Base-by-base conservation (phyloP, 92 coral and sea anemone species). In the Porites evermanni region DNA sequence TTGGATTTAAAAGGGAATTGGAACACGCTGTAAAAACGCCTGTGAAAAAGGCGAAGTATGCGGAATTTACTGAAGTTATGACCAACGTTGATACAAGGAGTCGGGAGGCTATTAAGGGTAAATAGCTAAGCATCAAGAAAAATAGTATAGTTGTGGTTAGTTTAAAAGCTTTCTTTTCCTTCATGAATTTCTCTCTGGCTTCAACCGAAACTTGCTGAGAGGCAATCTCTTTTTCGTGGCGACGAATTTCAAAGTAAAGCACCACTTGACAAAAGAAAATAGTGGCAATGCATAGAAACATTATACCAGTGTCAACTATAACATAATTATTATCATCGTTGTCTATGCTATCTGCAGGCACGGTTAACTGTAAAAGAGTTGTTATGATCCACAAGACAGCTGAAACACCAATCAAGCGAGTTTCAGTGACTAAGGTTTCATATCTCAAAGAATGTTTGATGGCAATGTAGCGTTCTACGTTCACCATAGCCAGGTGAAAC, bases 381-480 rank as follows among this genome's bases (percentile, higher is more conserved):
- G n/a, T 8, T 23, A 14, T 18, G 20, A 78, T 65, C 70, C 81
- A 61, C 0, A 70, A 16, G 14, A 77, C 6, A 6, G 29, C 17
- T 12, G 81, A 77, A 12, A 53, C n/a, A 18, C 56, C 4, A 14
- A 77, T 5, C 7, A 77, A 60, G 1, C 81, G 81, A 60, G 2
- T 56, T 63, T 38, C 51, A 38, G 70, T 77, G 26, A 29, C 70
- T 11, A 23, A 1, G 2, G 9, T 29, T 16, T 11, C 32, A 53
- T 77, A 38, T 10, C 13, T 10, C 16, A 29, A 24, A 7, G 81
- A 18, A 13, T 14, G 83, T 38, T 38, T 63, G 23, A 78, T 78
- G 83, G 83, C 83, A 2, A 63, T 10, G 53, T 18, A 65, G 24
- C 81, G 54, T 17, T 77, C 70, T 7, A n/a, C 56, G 81, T 19